Conservation (phyloP, 2,888 invertebrate species). For the Plebejus argus region DNA sequence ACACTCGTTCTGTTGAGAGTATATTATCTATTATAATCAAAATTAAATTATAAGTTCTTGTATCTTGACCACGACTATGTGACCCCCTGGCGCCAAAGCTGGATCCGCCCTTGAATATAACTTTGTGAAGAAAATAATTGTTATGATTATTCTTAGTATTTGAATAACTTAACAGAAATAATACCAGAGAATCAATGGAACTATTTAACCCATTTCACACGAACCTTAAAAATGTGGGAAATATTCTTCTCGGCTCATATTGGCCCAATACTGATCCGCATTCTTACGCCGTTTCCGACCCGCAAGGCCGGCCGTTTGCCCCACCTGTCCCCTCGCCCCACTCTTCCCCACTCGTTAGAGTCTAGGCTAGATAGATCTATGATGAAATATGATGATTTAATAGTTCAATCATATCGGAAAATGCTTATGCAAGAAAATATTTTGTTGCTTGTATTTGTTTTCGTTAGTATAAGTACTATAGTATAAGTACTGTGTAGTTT, state of each 20-base stretch:
- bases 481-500: too few relatives aligned
- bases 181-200: too few relatives aligned
- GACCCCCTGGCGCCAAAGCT: too few relatives aligned
- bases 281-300: constrained; percentile 45
- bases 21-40: too few relatives aligned
- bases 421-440: background rate
- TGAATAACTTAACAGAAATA: too few relatives aligned
- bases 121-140: too few relatives aligned
- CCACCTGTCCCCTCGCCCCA: constrained; percentile 35
- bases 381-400: constrained; percentile 5
- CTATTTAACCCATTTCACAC: constrained; percentile 1
- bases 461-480: background rate
- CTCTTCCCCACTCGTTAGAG: background rate
- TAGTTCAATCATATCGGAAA: background rate
- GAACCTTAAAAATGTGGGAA: background rate
- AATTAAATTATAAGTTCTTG: too few relatives aligned
- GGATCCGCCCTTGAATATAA: too few relatives aligned
- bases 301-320: constrained; percentile 55
- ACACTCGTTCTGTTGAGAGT: too few relatives aligned
- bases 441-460: background rate
- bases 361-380: background rate
- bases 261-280: constrained; percentile 31
- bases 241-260: background rate
- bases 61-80: too few relatives aligned
- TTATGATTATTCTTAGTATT: too few relatives aligned